A percentile compares a stretch with the other conserved stretches of the same genome.
Evolutionary conservation across 2,797 vertebrate genomes (phyloP).

Genomic region (Myotis myotis): DNA sequence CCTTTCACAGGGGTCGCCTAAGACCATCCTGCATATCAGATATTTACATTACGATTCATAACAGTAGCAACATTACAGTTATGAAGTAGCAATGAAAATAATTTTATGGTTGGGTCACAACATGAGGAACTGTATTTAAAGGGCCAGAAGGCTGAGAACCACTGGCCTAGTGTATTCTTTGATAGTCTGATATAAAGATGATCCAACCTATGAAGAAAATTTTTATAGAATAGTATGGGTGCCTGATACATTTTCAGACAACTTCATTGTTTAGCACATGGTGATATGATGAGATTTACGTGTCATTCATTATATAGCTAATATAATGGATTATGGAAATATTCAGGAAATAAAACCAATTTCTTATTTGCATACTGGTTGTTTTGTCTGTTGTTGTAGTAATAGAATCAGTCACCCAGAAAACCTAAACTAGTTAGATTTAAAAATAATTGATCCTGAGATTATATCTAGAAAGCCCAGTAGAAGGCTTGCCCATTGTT

Average conservation of each 20-base stretch:
- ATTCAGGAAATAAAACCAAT: constrained; percentile 27
- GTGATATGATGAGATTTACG: not conserved
- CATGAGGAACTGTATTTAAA: too few species aligned
- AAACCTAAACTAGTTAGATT: constrained; percentile 22
- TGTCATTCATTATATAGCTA: not conserved
- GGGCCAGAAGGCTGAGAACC: too few species aligned
- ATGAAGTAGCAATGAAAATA: too few species aligned
- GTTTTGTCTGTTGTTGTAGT: not conserved
- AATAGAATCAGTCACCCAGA: constrained; percentile 25
- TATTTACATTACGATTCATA: too few species aligned
- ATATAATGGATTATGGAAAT: not conserved
- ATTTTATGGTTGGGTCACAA: too few species aligned
- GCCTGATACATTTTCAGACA: not conserved
- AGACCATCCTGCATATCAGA: too few species aligned
- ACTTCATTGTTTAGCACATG: not conserved
- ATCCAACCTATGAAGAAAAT: constrained; percentile 1
- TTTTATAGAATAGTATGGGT: not conserved
- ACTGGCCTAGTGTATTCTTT: not conserved
- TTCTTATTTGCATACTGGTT: not conserved
- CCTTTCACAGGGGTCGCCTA: too few species aligned
- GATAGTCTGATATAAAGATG: not conserved
- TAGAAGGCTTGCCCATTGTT: not conserved
- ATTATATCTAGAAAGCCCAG: not conserved
- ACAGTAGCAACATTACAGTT: too few species aligned
- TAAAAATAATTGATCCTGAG: not conserved